Evolutionary conservation across 2,888 invertebrate genomes (phyloP), one percentile per base, ranked within the genome.

Genomic region (Rosalia funebris): DNA sequence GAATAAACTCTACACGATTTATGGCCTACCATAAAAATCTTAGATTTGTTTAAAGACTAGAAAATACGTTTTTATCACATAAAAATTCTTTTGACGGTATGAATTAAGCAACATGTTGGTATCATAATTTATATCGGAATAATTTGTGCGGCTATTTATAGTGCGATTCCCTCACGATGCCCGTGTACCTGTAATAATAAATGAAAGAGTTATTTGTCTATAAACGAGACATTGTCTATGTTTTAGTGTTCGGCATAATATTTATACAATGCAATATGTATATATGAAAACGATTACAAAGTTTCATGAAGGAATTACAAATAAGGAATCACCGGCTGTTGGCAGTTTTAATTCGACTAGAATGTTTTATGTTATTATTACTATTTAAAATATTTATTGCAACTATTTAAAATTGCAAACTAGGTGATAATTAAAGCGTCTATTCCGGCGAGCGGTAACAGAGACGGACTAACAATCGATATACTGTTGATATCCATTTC

Each of bases 1-100:
- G 47, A 52, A 58, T 41, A 45, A 60, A 50, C 54, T 50, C 57
- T 48, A 45, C 36, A 44, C 25, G 56, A 60, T 65, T 63, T 59
- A 62, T 36, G 58, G 42, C 44, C 44, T 37, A 47, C 44, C 55
- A 50, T 60, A 60, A 60, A 60, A 54, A 55, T 60, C 48, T 34
- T 48, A n/a, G 20, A 48, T 34, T 34, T 19, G 48, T 36, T 36
- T 17, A n/a, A 34, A 34, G 34, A 5, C 2, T 11, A 34, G 34
- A 34, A 34, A 34, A 34, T 34, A 11, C 2, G 10, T 34, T 34
- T 34, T 34, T 34, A 34, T 34, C 34, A 3, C 11, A 11, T 34
- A 44, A 44, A 44, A 44, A 44, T 44, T 25, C 44, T 20, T 44
- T 44, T 44, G 44, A 20, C 44, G 44, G 44, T 14, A 16, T n/a